Percentiles rank a stretch among this genome's conserved stretches.
Evolutionary conservation across 2,113 vertebrate species (phyloP).

Genomic region (Gymnogyps californianus): DNA sequence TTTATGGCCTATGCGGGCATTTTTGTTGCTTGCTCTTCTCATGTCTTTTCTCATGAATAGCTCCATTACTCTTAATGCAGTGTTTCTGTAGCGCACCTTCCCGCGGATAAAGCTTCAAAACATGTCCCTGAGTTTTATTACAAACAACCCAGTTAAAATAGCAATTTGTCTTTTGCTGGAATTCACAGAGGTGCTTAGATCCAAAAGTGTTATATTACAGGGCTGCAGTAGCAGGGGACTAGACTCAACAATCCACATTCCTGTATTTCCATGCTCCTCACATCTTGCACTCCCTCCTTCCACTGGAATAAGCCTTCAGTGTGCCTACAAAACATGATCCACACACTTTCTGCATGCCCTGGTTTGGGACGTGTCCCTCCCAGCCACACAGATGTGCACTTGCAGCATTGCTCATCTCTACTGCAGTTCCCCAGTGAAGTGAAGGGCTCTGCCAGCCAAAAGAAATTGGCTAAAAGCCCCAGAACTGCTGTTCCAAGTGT

Average conservation of each 20-base stretch:
- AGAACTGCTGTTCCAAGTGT: neutral
- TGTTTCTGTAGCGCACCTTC: neutral
- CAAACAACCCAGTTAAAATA: neutral
- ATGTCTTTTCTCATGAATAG: neutral
- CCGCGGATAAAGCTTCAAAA: neutral
- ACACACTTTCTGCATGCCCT: neutral
- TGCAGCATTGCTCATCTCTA: neutral
- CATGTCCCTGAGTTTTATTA: neutral
- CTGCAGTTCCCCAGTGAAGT: neutral
- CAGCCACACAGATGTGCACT: neutral
- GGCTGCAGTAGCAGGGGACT: neutral
- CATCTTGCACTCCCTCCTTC: neutral
- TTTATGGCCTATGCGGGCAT: neutral
- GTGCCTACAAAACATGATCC: accelerated
- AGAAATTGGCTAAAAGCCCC: neutral
- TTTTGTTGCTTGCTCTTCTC: neutral
- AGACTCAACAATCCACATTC: neutral
- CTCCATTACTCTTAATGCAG: neutral
- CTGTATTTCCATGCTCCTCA: neutral
- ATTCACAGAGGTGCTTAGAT: neutral
- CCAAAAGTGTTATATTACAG: neutral
- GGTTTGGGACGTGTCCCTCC: neutral
- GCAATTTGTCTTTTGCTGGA: neutral
- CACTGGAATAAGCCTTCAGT: neutral
- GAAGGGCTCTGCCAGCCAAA: neutral